These are phyloP conservation scores for Anoplolepis gracilipes DNA, from an alignment of 1,140 invertebrate genomes.

Conservation along the genomic window DNA sequence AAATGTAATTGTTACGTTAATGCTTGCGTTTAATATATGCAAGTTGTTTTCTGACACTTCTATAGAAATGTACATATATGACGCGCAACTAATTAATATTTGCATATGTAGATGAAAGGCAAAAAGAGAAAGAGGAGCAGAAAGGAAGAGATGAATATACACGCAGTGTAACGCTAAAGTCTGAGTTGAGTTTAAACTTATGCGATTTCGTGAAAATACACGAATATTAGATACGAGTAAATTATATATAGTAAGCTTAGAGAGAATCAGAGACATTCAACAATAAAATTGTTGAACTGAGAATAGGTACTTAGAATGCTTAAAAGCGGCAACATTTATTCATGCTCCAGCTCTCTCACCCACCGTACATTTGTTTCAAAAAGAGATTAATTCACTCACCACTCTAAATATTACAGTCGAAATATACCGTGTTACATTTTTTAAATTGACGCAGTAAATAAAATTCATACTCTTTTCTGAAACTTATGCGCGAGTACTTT, in stretches of 20 bases:
- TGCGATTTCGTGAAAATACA: neutral
- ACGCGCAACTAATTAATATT: slow-evolving; percentile 39
- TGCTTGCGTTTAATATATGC: slow-evolving; percentile 12
- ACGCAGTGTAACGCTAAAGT: neutral
- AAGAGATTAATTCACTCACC: slow-evolving; percentile 27
- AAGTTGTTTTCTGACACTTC: neutral
- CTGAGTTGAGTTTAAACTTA: slow-evolving; percentile 16
- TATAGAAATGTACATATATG: neutral
- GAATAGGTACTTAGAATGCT: slow-evolving; percentile 12
- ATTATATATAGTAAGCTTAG: neutral
- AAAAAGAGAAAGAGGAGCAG: no score
- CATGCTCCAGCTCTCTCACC: neutral
- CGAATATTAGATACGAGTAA: neutral
- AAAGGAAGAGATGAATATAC: slow-evolving; percentile 2
- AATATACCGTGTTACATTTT: neutral
- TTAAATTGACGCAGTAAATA: slow-evolving; percentile 13
- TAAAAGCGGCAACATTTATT: slow-evolving; percentile 40
- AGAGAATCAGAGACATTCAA: neutral
- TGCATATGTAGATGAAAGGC: neutral
- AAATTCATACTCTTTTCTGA: neutral
- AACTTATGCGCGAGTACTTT: slow-evolving; percentile 3
- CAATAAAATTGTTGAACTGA: slow-evolving; percentile 41
- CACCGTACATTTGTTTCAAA: slow-evolving; percentile 12
- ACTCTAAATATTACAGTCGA: neutral
- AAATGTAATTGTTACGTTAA: slow-evolving; percentile 45